Conservation (phyloP, 2,888 invertebrate genomes). For the Chouioia cunea region DNA sequence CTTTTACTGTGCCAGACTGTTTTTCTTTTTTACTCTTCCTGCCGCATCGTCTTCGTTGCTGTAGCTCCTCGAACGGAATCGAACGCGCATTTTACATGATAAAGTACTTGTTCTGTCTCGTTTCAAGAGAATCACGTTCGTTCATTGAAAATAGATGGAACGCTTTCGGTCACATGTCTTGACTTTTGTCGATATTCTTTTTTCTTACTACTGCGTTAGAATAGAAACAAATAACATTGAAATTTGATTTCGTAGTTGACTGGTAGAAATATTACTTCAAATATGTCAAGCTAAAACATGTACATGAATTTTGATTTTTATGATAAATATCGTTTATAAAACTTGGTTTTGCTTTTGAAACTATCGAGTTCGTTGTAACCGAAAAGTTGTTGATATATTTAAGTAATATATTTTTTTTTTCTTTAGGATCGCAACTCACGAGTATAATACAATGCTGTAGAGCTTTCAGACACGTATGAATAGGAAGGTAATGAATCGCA, state of each 20-base stretch:
- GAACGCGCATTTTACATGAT: slow-evolving; percentile 41
- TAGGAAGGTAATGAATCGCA: slow-evolving; percentile 68
- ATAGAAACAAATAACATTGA: too few relatives aligned
- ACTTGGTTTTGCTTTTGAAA: too few relatives aligned
- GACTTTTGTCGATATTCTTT: slow-evolving; percentile 13
- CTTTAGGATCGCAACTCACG: too few relatives aligned
- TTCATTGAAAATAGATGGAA: slow-evolving; percentile 47
- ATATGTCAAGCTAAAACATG: too few relatives aligned
- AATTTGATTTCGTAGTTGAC: too few relatives aligned
- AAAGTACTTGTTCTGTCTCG: slow-evolving; percentile 47
- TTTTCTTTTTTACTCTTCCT: slow-evolving; percentile 14
- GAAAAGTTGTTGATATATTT: too few relatives aligned
- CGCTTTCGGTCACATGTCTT: slow-evolving; percentile 2
- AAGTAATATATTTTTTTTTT: too few relatives aligned
- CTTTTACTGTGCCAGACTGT: slow-evolving; percentile 11
- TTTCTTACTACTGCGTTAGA: not conserved
- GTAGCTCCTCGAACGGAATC: slow-evolving; percentile 17
- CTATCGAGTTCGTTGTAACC: too few relatives aligned
- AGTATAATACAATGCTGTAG: too few relatives aligned
- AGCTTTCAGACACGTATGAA: slow-evolving; percentile 53
- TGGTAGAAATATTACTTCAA: too few relatives aligned
- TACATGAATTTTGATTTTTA: too few relatives aligned
- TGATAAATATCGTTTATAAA: too few relatives aligned
- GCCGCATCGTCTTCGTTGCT: not conserved
- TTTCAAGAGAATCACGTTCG: slow-evolving; percentile 27